Percentiles rank a stretch among this genome's conserved stretches.
Evolutionary conservation across 2,888 invertebrate genomes (phyloP).

Genomic region (Megaustenia siamemsis): DNA sequence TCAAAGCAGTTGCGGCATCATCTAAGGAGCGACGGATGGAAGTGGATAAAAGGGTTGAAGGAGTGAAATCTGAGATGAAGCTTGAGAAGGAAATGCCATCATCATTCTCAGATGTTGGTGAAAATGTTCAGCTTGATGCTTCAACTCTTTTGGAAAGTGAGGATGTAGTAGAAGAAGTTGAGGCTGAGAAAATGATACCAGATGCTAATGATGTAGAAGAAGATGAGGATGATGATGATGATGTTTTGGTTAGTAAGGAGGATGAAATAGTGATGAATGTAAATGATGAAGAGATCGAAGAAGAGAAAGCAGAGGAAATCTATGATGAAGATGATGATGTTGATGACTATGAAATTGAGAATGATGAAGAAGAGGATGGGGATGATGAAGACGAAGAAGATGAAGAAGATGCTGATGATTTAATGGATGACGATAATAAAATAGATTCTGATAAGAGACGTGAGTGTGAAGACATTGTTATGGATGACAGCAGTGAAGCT

Average conservation of each 20-base stretch:
- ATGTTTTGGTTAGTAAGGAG: constrained; percentile 1
- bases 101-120: constrained; percentile 6
- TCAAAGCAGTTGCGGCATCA: constrained; percentile 44
- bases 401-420: constrained; percentile 15
- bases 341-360: constrained; percentile 36
- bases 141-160: constrained; percentile 1
- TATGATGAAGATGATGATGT: constrained; percentile 29
- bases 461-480: constrained; percentile 27
- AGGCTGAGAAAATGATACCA: constrained; percentile 1
- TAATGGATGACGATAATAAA: constrained; percentile 33
- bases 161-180: constrained; percentile 18
- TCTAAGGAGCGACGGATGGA: constrained; percentile 39
- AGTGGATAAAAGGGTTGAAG: constrained; percentile 41
- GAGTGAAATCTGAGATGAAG: constrained; percentile 39
- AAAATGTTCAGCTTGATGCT: not conserved
- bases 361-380: constrained; percentile 15
- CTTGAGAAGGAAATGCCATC: constrained; percentile 12
- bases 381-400: constrained; percentile 2
- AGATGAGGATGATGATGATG: constrained; percentile 38
- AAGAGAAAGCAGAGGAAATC: constrained; percentile 32
- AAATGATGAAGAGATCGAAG: constrained; percentile 39
- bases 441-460: constrained; percentile 24
- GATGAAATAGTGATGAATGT: constrained; percentile 3
- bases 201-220: constrained; percentile 38
- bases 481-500: constrained; percentile 8